Percentiles rank a stretch among this genome's conserved stretches.
phyloP scores from a whole-genome alignment of 2,797 vertebrate genomes.

The Enteromius radiatus region DNA sequence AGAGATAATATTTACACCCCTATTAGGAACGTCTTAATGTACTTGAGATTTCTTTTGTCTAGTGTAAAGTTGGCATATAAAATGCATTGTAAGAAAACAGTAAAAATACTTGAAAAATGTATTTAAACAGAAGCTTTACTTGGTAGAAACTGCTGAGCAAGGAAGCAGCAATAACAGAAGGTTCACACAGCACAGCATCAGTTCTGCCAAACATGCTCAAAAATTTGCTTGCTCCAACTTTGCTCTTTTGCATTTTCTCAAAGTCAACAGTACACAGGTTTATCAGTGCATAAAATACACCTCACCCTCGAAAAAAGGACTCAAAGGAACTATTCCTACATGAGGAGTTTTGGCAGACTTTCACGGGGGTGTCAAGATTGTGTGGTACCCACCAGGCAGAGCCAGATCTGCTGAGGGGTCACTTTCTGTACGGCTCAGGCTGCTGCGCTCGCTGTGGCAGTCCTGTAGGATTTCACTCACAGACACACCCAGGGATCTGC shows the following conservation, averaged over 20 bases:
- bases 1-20: not conserved
- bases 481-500: slow-evolving; percentile 75
- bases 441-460: slow-evolving; percentile 82
- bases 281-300: not conserved
- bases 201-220: slow-evolving; percentile 43
- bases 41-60: not conserved
- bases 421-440: slow-evolving; percentile 79
- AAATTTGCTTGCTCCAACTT: slow-evolving; percentile 31
- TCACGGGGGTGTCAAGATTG: not conserved
- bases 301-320: not conserved
- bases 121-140: slow-evolving; percentile 7
- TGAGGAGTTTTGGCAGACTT: not conserved
- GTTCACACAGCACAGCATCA: slow-evolving; percentile 67
- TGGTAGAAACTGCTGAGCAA: not conserved
- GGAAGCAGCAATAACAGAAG: slow-evolving; percentile 50
- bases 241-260: slow-evolving; percentile 39
- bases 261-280: slow-evolving; percentile 20
- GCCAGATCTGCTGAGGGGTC: slow-evolving; percentile 84
- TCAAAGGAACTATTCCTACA: not conserved
- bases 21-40: not conserved
- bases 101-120: not conserved
- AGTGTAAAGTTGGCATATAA: not conserved
- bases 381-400: slow-evolving; percentile 83
- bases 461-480: slow-evolving; percentile 88
- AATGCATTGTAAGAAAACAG: not conserved